Conservation (phyloP, 2,797 vertebrate species). For the Myiotriccus ornatus region DNA sequence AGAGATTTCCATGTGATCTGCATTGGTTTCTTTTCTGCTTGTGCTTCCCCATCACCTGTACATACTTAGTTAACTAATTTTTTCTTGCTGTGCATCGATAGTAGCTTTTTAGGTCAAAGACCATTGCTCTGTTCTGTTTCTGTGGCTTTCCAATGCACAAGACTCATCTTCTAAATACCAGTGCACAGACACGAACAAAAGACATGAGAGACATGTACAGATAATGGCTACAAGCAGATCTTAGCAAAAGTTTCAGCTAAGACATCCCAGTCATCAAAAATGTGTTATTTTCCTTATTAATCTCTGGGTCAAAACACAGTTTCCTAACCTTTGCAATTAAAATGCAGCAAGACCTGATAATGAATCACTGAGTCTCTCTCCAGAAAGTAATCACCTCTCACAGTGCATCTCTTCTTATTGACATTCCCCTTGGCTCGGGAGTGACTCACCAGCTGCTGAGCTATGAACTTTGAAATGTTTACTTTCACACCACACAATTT, state of each 20-base stretch:
- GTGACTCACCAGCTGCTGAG: constrained; percentile 57
- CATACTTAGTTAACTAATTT: not conserved
- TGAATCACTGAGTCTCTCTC: constrained; percentile 17
- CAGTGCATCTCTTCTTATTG: constrained; percentile 3
- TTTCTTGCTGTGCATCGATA: not conserved
- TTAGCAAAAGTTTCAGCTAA: not conserved
- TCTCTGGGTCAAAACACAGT: not conserved
- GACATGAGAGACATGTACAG: not conserved
- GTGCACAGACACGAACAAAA: not conserved
- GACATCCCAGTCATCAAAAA: not conserved
- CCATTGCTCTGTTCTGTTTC: not conserved
- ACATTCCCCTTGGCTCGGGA: constrained; percentile 17
- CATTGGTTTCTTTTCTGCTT: not conserved
- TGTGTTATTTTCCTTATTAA: constrained; percentile 17
- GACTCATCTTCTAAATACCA: not conserved
- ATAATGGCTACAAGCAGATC: not conserved
- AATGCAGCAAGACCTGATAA: constrained; percentile 22
- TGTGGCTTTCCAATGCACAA: not conserved
- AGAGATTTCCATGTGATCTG: not conserved
- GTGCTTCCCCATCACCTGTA: not conserved
- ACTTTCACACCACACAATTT: not conserved
- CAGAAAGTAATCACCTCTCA: constrained; percentile 37
- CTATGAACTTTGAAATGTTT: constrained; percentile 57
- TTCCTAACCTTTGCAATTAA: constrained; percentile 47
- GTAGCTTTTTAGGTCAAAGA: not conserved